Evolutionary conservation across 2,888 invertebrate genomes (phyloP).

Genomic region (Molorchus minor): DNA sequence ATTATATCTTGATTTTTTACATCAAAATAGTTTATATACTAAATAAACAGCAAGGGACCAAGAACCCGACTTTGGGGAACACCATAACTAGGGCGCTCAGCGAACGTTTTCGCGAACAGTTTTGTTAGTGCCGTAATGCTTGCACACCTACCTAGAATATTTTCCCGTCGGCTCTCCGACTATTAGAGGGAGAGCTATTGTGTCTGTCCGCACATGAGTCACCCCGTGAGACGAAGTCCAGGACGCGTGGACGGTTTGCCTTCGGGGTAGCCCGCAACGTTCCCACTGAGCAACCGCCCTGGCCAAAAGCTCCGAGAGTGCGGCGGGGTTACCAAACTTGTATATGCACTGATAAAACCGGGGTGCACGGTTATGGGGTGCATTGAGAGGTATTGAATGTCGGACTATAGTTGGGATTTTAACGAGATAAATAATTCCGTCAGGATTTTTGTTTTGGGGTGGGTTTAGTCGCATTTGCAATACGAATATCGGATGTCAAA

Average conservation of each 20-base stretch:
- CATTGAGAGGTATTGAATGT: conserved; percentile 13
- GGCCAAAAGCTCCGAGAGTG: conserved; percentile 53
- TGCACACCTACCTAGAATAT: no score
- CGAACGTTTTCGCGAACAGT: no score
- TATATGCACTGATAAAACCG: conserved; percentile 20
- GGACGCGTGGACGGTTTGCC: conserved; percentile 56
- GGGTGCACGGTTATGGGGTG: conserved; percentile 17
- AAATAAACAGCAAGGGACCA: no score
- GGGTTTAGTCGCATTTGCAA: no score
- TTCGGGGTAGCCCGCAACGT: conserved; percentile 61
- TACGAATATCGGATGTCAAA: no score
- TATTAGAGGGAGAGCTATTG: conserved; percentile 19
- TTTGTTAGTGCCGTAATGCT: no score
- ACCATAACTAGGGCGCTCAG: no score
- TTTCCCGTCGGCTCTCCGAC: no score
- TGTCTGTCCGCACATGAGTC: conserved; percentile 37
- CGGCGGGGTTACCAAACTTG: conserved; percentile 29
- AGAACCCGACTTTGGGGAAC: no score
- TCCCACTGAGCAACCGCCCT: conserved; percentile 63
- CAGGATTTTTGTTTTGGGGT: no score
- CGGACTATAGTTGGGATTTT: neutral
- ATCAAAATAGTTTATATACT: no score
- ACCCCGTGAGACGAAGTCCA: conserved; percentile 40
- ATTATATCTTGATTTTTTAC: no score
- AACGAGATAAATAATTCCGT: neutral